Evolutionary conservation across 1,140 invertebrate genomes (phyloP).

Genomic region (Cherax quadricarinatus): DNA sequence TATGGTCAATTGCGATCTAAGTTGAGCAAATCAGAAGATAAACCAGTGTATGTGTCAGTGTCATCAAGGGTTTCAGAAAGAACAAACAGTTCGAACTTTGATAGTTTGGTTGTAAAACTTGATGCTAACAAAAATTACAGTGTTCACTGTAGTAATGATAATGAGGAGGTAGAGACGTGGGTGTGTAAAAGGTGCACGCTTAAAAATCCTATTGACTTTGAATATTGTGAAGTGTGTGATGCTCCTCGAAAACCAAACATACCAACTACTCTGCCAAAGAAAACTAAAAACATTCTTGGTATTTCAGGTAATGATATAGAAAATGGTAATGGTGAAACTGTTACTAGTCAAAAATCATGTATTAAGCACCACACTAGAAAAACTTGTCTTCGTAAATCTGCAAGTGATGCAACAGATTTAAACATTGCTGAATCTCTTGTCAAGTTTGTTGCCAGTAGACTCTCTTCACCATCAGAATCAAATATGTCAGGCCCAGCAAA

Average conservation of each 20-base stretch:
- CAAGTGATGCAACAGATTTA: slow-evolving; percentile 49
- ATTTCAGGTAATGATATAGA: slow-evolving; percentile 31
- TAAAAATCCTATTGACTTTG: slow-evolving; percentile 59
- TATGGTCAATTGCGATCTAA: slow-evolving; percentile 51
- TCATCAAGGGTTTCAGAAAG: slow-evolving; percentile 11
- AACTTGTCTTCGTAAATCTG: slow-evolving; percentile 45
- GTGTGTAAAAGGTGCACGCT: slow-evolving; percentile 61
- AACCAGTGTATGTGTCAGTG: slow-evolving; percentile 29
- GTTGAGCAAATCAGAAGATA: slow-evolving; percentile 51
- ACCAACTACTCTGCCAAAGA: slow-evolving; percentile 74
- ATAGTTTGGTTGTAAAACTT: slow-evolving; percentile 38
- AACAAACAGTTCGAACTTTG: background rate
- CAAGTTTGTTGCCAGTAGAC: slow-evolving; percentile 70
- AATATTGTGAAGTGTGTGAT: slow-evolving; percentile 66
- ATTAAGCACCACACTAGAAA: slow-evolving; percentile 27
- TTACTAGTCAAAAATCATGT: slow-evolving; percentile 32
- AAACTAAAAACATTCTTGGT: slow-evolving; percentile 71
- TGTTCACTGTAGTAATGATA: slow-evolving; percentile 31
- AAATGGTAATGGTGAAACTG: slow-evolving; percentile 50
- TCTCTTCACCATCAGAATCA: slow-evolving; percentile 53
- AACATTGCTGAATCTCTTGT: slow-evolving; percentile 60
- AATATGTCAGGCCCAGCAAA: slow-evolving; percentile 50
- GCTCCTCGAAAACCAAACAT: slow-evolving; percentile 72
- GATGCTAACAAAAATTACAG: slow-evolving; percentile 56
- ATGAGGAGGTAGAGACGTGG: slow-evolving; percentile 60